Percentiles rank a stretch among this genome's conserved stretches.
Conservation (phyloP, 2,113 vertebrate genomes). For the Phocoena phocoena region DNA sequence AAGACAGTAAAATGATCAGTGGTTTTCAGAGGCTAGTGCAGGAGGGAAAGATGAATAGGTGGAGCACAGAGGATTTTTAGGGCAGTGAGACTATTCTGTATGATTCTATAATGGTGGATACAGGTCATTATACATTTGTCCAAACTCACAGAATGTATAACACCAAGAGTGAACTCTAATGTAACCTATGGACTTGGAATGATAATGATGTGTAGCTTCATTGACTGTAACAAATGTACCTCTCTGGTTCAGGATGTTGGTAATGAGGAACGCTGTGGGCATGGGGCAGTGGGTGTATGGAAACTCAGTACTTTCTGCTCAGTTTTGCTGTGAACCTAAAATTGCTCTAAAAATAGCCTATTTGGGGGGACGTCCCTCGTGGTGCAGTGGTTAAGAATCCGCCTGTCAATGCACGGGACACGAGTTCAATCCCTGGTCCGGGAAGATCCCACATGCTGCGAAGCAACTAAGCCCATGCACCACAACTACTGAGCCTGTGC, state of each 20-base stretch:
- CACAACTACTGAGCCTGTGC: too few species aligned
- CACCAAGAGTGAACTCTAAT: background rate
- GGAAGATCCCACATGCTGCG: too few species aligned
- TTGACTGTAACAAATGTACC: background rate
- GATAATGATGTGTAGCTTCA: background rate
- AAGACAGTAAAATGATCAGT: background rate
- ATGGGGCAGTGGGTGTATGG: background rate
- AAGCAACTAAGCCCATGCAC: too few species aligned
- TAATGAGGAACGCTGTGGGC: background rate
- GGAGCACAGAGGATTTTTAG: background rate
- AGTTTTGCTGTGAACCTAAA: constrained; percentile 4
- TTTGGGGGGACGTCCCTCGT: too few species aligned
- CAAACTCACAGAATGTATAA: background rate
- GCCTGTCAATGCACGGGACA: too few species aligned
- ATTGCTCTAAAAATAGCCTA: background rate
- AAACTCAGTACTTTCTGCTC: background rate
- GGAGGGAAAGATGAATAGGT: background rate
- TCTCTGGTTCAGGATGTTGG: background rate
- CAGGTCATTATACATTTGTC: background rate
- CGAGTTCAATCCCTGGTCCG: too few species aligned
- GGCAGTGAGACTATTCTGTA: background rate
- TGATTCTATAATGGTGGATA: background rate
- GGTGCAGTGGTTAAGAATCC: too few species aligned
- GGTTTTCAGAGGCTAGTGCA: background rate
- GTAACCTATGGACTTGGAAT: background rate